phyloP scores from a whole-genome alignment of 2,113 vertebrate genomes.

The Gambusia affinis region DNA sequence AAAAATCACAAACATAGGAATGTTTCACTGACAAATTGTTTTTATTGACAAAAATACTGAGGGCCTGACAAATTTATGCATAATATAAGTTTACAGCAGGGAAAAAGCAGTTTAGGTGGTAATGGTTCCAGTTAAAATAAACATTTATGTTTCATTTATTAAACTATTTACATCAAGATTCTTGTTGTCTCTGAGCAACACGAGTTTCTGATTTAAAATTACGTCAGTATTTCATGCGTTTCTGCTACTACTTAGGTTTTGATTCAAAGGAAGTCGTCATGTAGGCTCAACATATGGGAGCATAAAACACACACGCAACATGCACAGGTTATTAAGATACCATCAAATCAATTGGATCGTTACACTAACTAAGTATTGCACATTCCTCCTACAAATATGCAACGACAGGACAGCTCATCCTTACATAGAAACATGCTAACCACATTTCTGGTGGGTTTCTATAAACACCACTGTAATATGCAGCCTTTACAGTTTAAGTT shows the following conservation, averaged over 20 bases:
- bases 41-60: slow-evolving; percentile 41
- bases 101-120: slow-evolving; percentile 8
- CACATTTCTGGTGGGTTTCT: background rate
- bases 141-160: slow-evolving; percentile 4
- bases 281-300: slow-evolving; percentile 11
- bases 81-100: slow-evolving; percentile 12
- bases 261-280: slow-evolving; percentile 10
- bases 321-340: slow-evolving; percentile 42
- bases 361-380: slow-evolving; percentile 45
- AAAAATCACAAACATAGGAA: slow-evolving; percentile 25
- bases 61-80: slow-evolving; percentile 27
- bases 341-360: slow-evolving; percentile 23
- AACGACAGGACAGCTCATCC: background rate
- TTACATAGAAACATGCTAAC: slow-evolving; percentile 4
- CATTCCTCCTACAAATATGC: slow-evolving; percentile 14
- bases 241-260: slow-evolving; percentile 4
- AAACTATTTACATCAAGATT: slow-evolving; percentile 54
- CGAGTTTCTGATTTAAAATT: slow-evolving; percentile 13
- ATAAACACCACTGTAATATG: background rate
- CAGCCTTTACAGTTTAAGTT: background rate
- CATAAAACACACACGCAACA: slow-evolving; percentile 42
- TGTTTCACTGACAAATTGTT: slow-evolving; percentile 49
- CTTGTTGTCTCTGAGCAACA: background rate
- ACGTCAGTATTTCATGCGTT: slow-evolving; percentile 23
- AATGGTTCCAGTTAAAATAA: slow-evolving; percentile 13